phyloP scores from a whole-genome alignment of 2,888 invertebrate genomes.

The Euphydryas editha region DNA sequence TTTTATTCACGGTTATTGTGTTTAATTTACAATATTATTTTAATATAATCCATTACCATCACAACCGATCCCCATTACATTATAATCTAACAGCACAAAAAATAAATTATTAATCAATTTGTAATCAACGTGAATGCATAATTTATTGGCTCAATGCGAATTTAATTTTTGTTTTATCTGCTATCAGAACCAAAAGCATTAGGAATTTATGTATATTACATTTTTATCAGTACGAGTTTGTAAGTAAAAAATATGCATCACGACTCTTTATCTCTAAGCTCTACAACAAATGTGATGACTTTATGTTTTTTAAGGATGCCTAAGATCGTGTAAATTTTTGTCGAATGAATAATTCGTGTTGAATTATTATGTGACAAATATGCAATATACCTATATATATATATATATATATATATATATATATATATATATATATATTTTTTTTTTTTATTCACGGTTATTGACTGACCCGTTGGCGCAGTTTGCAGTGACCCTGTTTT shows the following conservation, averaged over 20 bases:
- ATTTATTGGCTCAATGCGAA: neutral
- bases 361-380: too few relatives aligned
- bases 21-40: too few relatives aligned
- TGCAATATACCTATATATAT: too few relatives aligned
- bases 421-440: too few relatives aligned
- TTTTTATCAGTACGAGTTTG: neutral
- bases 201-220: slow-evolving; percentile 10
- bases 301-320: neutral
- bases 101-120: neutral
- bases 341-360: too few relatives aligned
- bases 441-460: too few relatives aligned
- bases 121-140: neutral
- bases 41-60: too few relatives aligned
- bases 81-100: slow-evolving; percentile 1
- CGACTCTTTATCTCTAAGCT: neutral
- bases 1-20: too few relatives aligned
- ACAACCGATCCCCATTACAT: neutral
- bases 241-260: neutral
- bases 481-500: too few relatives aligned
- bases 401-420: too few relatives aligned
- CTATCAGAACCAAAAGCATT: slow-evolving; percentile 9
- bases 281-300: slow-evolving; percentile 5
- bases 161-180: slow-evolving; percentile 1
- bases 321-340: too few relatives aligned
- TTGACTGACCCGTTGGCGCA: too few relatives aligned